Conservation (phyloP, 1,140 invertebrate genomes). For the Hirudo medicinalis region DNA sequence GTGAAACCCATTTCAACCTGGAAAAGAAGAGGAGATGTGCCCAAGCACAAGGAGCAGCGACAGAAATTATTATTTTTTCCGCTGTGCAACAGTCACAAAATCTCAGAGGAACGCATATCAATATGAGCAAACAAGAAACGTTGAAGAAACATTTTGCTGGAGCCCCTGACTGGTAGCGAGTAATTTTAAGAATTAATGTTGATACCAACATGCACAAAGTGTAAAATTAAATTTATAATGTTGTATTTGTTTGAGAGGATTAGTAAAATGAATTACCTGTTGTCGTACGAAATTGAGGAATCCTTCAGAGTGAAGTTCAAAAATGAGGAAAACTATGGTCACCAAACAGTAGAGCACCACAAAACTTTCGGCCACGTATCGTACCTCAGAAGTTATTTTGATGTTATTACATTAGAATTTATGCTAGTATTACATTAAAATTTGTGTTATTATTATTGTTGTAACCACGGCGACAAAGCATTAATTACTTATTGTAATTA, state of each 20-base stretch:
- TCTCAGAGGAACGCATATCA: constrained; percentile 79
- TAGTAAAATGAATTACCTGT: constrained; percentile 50
- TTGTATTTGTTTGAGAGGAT: too few species aligned
- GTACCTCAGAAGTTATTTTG: constrained; percentile 37
- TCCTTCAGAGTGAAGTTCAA: constrained; percentile 86
- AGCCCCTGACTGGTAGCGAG: constrained; percentile 59
- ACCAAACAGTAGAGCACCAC: constrained; percentile 69
- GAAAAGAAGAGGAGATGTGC: constrained; percentile 96
- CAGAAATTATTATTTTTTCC: constrained; percentile 79
- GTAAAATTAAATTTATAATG: not conserved
- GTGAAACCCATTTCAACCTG: constrained; percentile 50
- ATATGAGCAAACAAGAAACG: constrained; percentile 76
- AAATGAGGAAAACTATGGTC: constrained; percentile 76
- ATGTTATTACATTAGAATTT: not conserved
- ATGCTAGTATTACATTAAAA: not conserved
- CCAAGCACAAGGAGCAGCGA: constrained; percentile 87
- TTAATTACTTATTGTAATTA: too few species aligned
- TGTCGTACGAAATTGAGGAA: constrained; percentile 76
- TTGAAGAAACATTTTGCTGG: constrained; percentile 88
- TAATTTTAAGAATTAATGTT: not conserved
- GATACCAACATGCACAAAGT: too few species aligned
- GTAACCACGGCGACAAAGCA: too few species aligned
- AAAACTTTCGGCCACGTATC: constrained; percentile 66
- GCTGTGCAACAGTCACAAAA: constrained; percentile 47
- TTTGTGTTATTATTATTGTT: not conserved